phyloP scores from a whole-genome alignment of 1,140 invertebrate species.

The Olivierus martensii region DNA sequence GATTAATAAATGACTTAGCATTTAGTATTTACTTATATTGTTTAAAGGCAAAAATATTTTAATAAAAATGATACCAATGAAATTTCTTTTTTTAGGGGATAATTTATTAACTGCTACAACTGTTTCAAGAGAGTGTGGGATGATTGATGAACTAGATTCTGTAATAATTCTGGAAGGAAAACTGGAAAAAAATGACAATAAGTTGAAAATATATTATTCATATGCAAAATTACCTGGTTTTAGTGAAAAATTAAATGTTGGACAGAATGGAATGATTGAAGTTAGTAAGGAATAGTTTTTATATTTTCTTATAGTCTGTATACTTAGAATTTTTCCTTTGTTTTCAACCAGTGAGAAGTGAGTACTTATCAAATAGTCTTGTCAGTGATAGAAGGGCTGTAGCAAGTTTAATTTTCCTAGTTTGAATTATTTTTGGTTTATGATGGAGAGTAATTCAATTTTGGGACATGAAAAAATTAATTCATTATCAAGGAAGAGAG shows the following conservation, averaged over 20 bases:
- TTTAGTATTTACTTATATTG: no score
- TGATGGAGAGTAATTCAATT: no score
- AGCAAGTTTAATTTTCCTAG: no score
- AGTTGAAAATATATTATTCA: conserved; percentile 10
- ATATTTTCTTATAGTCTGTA: background rate
- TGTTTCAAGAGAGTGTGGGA: conserved; percentile 91
- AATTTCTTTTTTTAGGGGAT: conserved; percentile 44
- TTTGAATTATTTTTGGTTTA: no score
- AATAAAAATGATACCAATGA: no score
- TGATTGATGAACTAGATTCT: conserved; percentile 43
- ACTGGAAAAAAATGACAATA: background rate
- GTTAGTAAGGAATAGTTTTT: background rate
- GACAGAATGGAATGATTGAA: conserved; percentile 14
- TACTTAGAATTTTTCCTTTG: background rate
- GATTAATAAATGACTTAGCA: no score
- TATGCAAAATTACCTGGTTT: conserved; percentile 20
- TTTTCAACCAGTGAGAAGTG: no score
- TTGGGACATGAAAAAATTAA: no score
- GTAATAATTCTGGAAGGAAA: conserved; percentile 18
- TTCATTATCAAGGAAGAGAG: no score
- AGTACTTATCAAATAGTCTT: no score
- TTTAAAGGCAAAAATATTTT: no score
- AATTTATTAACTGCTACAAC: conserved; percentile 92
- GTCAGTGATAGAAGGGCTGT: no score
- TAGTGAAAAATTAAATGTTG: conserved; percentile 17